Evolutionary conservation across 1,140 invertebrate species (phyloP).

Genomic region (Pseudomyrmex pallidus): DNA sequence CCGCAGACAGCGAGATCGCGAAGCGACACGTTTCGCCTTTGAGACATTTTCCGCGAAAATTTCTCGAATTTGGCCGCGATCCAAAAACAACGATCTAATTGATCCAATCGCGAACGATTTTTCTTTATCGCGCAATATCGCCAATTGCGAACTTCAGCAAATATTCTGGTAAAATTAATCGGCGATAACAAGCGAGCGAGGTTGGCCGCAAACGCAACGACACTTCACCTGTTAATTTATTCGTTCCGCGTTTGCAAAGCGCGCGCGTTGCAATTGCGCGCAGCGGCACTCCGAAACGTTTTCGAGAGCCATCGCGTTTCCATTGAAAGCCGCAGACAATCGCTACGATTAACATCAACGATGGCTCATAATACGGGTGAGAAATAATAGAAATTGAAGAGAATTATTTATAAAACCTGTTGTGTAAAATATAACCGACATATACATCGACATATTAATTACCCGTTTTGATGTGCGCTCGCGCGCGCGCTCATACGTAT

Average conservation of each 20-base stretch:
- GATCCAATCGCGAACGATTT: too few relatives aligned
- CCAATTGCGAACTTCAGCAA: not conserved
- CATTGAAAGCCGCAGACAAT: not conserved
- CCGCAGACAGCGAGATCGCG: too few relatives aligned
- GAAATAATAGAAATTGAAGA: not conserved
- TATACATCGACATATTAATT: not conserved
- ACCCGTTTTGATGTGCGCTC: too few relatives aligned
- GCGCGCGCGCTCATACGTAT: too few relatives aligned
- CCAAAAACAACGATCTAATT: slow-evolving; percentile 12
- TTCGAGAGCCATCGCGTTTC: slow-evolving; percentile 1
- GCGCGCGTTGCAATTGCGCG: not conserved
- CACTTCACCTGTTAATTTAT: slow-evolving; percentile 9
- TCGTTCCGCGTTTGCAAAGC: not conserved
- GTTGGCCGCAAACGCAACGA: not conserved
- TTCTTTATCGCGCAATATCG: not conserved
- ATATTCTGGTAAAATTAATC: not conserved
- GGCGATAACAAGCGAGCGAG: not conserved
- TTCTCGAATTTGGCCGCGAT: slow-evolving; percentile 43
- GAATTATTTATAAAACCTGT: not conserved
- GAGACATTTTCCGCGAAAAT: slow-evolving; percentile 16
- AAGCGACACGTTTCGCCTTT: too few relatives aligned
- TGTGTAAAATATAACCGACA: not conserved
- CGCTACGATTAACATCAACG: not conserved
- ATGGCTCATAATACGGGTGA: not conserved
- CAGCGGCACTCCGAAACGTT: not conserved